phyloP scores from a whole-genome alignment of 1,140 invertebrate species.

The Papilio machaon region DNA sequence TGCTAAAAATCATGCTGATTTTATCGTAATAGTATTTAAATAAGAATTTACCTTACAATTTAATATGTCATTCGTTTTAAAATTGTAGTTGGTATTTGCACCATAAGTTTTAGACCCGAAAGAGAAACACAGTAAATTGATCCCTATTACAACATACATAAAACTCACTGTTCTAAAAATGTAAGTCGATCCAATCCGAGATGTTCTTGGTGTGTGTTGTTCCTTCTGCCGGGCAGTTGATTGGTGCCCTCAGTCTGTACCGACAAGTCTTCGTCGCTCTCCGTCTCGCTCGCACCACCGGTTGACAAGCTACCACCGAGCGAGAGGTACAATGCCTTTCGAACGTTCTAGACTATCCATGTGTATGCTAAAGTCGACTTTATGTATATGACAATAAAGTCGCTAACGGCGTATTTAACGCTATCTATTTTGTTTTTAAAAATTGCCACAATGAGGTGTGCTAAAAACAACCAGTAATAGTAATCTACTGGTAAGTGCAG shows the following conservation, averaged over 20 bases:
- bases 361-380: constrained; percentile 9
- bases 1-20: constrained; percentile 42
- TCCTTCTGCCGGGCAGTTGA: constrained; percentile 56
- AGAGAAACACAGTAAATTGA: constrained; percentile 19
- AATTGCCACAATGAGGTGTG: constrained; percentile 2
- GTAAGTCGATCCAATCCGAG: constrained; percentile 67
- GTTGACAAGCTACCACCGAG: constrained; percentile 68
- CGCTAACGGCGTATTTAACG: background rate
- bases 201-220: constrained; percentile 67
- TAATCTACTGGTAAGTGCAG: constrained; percentile 33
- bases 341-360: constrained; percentile 10
- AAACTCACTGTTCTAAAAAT: constrained; percentile 75
- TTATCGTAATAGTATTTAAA: background rate
- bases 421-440: background rate
- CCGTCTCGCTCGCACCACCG: constrained; percentile 74
- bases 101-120: background rate
- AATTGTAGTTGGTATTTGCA: background rate
- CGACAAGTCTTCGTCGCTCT: constrained; percentile 73
- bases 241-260: constrained; percentile 57
- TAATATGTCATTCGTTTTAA: background rate
- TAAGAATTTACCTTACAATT: too few relatives aligned
- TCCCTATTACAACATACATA: constrained; percentile 33
- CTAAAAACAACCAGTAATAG: constrained; percentile 12
- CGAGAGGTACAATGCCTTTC: constrained; percentile 61
- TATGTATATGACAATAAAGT: background rate